A percentile compares a stretch with the other conserved stretches of the same genome.
Evolutionary conservation across 92 coral and sea anemone species (phyloP).

Genomic region (Porites lobata): DNA sequence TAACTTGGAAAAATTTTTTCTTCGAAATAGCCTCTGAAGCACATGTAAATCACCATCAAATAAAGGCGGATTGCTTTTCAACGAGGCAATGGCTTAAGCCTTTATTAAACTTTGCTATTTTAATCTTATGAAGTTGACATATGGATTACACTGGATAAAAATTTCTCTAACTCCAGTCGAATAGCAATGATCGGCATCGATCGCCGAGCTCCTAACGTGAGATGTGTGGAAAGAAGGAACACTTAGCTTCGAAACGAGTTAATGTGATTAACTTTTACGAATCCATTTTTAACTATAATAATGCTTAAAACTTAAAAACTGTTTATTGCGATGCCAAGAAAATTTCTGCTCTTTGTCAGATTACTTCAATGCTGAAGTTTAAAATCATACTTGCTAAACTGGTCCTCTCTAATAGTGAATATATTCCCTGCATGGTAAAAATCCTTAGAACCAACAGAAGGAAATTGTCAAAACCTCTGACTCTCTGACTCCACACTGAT

Average conservation of each 20-base stretch:
- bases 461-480: background rate
- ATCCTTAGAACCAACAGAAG: background rate
- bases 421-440: background rate
- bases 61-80: constrained; percentile 19
- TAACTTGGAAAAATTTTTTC: background rate
- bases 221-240: background rate
- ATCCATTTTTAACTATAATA: constrained; percentile 3
- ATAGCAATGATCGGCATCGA: background rate
- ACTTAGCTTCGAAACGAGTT: background rate
- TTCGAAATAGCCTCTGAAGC: too few relatives aligned
- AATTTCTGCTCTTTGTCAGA: background rate
- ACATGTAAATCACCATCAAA: constrained; percentile 11
- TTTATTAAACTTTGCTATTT: constrained; percentile 17
- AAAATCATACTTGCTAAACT: background rate
- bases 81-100: constrained; percentile 5
- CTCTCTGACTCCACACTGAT: too few relatives aligned
- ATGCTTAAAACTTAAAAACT: background rate
- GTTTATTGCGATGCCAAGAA: background rate
- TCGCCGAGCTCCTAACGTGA: background rate
- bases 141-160: constrained; percentile 10
- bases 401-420: background rate
- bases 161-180: background rate
- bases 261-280: background rate
- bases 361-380: background rate
- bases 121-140: constrained; percentile 35